Evolutionary conservation across 1,140 invertebrate genomes (phyloP).

Genomic region (Drosophila lacteicornis): DNA sequence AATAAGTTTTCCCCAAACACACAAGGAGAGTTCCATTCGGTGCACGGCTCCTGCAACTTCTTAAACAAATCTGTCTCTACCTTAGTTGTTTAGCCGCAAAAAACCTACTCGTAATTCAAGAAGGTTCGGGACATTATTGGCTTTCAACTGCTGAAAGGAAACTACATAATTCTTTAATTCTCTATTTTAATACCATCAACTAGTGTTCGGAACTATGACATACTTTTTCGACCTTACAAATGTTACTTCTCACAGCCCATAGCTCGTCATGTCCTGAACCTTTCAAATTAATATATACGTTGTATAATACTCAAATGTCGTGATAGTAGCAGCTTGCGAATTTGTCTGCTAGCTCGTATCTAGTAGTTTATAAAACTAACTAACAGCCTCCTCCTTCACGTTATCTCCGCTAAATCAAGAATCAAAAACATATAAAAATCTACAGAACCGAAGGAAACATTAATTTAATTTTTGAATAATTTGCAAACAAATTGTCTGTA

Average conservation of each 20-base stretch:
- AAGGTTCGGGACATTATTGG: conserved; percentile 37
- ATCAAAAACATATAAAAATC: not conserved
- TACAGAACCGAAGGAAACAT: conserved; percentile 16
- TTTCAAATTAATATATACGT: conserved; percentile 51
- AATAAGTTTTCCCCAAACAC: conserved; percentile 57
- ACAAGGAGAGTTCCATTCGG: conserved; percentile 49
- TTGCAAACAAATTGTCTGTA: conserved; percentile 55
- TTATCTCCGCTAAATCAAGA: conserved; percentile 23
- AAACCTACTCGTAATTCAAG: conserved; percentile 48
- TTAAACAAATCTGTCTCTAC: conserved; percentile 58
- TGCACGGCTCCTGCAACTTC: conserved; percentile 56
- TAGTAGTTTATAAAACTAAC: conserved; percentile 52
- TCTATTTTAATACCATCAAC: not conserved
- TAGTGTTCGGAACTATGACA: not conserved
- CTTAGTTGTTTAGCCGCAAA: conserved; percentile 58
- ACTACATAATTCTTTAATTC: not conserved
- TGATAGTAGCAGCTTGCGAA: conserved; percentile 75
- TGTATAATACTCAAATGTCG: conserved; percentile 82
- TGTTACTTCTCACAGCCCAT: not conserved
- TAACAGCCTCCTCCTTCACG: conserved; percentile 17
- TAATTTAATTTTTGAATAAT: conserved; percentile 57
- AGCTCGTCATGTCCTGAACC: conserved; percentile 47
- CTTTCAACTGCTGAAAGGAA: conserved; percentile 2
- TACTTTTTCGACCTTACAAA: not conserved
- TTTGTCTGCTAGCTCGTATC: conserved; percentile 71